These are phyloP conservation scores for Eupithecia insigniata DNA, from an alignment of 2,888 invertebrate genomes.

Conservation along the genomic window DNA sequence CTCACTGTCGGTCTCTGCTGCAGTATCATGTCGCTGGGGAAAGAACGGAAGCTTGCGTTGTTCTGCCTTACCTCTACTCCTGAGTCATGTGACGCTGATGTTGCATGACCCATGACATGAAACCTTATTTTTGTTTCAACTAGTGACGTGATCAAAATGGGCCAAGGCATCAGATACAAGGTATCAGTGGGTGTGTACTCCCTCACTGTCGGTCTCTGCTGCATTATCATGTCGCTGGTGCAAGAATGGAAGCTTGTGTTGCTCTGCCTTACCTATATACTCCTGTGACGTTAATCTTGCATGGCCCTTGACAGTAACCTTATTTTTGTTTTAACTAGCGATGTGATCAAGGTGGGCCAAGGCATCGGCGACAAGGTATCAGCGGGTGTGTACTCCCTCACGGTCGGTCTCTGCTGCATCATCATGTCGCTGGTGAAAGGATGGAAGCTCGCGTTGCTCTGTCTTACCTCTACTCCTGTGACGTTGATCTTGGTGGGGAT, in stretches of 20 bases:
- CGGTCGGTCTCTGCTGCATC: slow-evolving; percentile 87
- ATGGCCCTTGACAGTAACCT: too few relatives aligned
- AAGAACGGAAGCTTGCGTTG: slow-evolving; percentile 92
- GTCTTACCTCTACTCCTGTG: slow-evolving; percentile 87
- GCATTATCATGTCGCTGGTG: slow-evolving; percentile 86
- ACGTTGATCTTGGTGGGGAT: slow-evolving; percentile 85
- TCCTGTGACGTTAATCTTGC: slow-evolving; percentile 86
- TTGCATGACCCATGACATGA: slow-evolving; percentile 49
- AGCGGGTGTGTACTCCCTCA: slow-evolving; percentile 86
- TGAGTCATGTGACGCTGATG: slow-evolving; percentile 78
- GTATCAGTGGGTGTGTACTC: slow-evolving; percentile 88
- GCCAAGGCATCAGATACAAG: slow-evolving; percentile 93
- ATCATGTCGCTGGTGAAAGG: slow-evolving; percentile 88
- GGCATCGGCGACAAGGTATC: slow-evolving; percentile 92
- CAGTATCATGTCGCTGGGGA: slow-evolving; percentile 86
- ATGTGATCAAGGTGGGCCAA: slow-evolving; percentile 89
- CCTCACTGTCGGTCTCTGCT: slow-evolving; percentile 86
- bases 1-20: slow-evolving; percentile 86
- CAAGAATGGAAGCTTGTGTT: slow-evolving; percentile 92
- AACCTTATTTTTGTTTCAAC: too few relatives aligned
- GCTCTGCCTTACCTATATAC: slow-evolving; percentile 88
- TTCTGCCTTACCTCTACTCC: slow-evolving; percentile 88
- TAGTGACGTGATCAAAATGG: slow-evolving; percentile 65
- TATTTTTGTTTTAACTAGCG: slow-evolving; percentile 68
- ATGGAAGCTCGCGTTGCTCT: slow-evolving; percentile 92